phyloP scores from a whole-genome alignment of 2,797 vertebrate genomes.

The Limosa lapponica region DNA sequence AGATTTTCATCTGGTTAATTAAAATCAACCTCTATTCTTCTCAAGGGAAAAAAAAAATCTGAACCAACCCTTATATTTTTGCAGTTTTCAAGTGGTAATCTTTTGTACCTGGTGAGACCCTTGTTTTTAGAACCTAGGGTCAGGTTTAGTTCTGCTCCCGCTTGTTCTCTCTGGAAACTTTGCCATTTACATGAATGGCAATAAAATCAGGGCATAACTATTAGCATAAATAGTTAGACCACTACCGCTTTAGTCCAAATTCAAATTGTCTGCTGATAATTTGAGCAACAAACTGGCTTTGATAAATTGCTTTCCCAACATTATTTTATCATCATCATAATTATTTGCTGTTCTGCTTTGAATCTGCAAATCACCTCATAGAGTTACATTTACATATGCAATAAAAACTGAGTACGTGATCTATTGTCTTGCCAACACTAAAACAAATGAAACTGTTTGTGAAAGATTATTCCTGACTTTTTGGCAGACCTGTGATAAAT shows the following conservation, averaged over 20 bases:
- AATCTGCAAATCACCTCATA: constrained; percentile 29
- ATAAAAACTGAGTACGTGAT: constrained; percentile 37
- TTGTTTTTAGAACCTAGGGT: neutral
- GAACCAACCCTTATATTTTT: neutral
- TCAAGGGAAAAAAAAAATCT: fast-evolving
- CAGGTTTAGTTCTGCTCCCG: neutral
- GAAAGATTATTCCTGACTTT: constrained; percentile 8
- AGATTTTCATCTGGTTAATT: neutral
- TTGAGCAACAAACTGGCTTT: neutral
- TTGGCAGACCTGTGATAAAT: neutral
- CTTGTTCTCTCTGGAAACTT: neutral
- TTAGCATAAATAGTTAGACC: neutral
- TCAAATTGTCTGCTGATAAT: constrained; percentile 12
- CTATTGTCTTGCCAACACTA: constrained; percentile 11
- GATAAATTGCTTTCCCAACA: constrained; percentile 24
- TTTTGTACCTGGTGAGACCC: neutral
- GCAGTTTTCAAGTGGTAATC: neutral
- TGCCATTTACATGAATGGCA: neutral
- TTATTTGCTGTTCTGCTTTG: constrained; percentile 32
- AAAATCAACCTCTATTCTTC: neutral
- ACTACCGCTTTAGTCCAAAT: neutral
- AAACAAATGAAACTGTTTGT: constrained; percentile 7
- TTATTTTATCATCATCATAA: constrained; percentile 44
- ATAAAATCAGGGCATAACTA: neutral
- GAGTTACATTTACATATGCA: constrained; percentile 47